These are phyloP conservation scores for Bugula neritina DNA, from an alignment of 2,888 invertebrate genomes.

Conservation along the genomic window DNA sequence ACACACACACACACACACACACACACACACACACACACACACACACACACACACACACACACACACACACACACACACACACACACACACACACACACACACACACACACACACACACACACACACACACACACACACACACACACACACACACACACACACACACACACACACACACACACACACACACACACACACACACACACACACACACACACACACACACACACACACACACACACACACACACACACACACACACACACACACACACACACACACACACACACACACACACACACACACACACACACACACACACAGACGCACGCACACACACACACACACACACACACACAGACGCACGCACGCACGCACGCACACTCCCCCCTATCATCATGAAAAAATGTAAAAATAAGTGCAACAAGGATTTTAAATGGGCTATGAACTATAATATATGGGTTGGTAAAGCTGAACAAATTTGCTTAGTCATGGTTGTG, in stretches of 20 bases:
- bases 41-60: slow-evolving; percentile 14
- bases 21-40: neutral
- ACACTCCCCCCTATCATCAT: neutral
- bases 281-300: neutral
- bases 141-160: neutral
- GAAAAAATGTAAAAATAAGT: neutral
- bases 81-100: slow-evolving; percentile 18
- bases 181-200: slow-evolving; percentile 13
- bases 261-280: neutral
- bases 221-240: neutral
- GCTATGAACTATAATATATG: too few species aligned
- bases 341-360: too few species aligned
- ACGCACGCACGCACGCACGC: too few species aligned
- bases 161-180: slow-evolving; percentile 13
- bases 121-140: slow-evolving; percentile 10
- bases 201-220: slow-evolving; percentile 10
- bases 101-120: neutral
- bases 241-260: neutral
- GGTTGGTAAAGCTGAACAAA: too few species aligned
- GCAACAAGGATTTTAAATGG: too few species aligned
- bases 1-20: neutral
- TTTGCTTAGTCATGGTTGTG: too few species aligned
- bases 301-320: neutral
- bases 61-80: neutral
- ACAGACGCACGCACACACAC: too few species aligned